Evolutionary conservation across 37 sponge, comb jelly and placozoan species (phyloP), one percentile per base, ranked within the genome.

Genomic region (Axinella damicornis): DNA sequence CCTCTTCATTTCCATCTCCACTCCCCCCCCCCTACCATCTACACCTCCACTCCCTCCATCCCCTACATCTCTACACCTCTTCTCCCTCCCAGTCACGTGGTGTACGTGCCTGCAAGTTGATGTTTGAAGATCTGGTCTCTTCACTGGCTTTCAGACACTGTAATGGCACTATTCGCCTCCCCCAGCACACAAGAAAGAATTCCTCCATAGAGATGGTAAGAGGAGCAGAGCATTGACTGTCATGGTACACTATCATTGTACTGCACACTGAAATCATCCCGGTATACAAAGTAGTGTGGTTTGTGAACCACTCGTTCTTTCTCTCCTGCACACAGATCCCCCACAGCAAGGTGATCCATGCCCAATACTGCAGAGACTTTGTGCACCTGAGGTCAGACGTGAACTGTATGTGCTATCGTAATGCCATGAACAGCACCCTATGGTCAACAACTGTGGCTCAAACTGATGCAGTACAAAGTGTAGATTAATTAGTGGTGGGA

Each of bases 71-170:
- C 46, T 46, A 46, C 46, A 4, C 9, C 46, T 9, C 9, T 20
- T 76, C 25, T 28, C 35, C 30, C 24, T 71, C 37, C 0, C 37
- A 92, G 93, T 53, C 28, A 16, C 90, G 92, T 70, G 92, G 96
- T 15, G 16, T 95, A n/a, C 39, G 59, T 17, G 57, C 81, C 19
- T 82, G 87, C 25, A 64, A 74, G 53, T 66, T 95, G 24, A 9
- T 77, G 61, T 93, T 93, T 41, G 2, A 65, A 25, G 91, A 95
- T 53, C 61, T 95, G 19, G 81, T 95, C 25, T 37, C 65, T 0
- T 76, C 80, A 2, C 73, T 95, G 9, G 92, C 96, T 31, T 95
- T 95, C 81, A 75, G 77, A n/a, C 96, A 95, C 72, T 95, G 96
- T 76, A 90, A 93, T 30, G 87, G 87, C 15, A 78, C 52, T 0